Evolutionary conservation across 2,888 invertebrate species (phyloP).

Genomic region (Ypsolopha sequella): DNA sequence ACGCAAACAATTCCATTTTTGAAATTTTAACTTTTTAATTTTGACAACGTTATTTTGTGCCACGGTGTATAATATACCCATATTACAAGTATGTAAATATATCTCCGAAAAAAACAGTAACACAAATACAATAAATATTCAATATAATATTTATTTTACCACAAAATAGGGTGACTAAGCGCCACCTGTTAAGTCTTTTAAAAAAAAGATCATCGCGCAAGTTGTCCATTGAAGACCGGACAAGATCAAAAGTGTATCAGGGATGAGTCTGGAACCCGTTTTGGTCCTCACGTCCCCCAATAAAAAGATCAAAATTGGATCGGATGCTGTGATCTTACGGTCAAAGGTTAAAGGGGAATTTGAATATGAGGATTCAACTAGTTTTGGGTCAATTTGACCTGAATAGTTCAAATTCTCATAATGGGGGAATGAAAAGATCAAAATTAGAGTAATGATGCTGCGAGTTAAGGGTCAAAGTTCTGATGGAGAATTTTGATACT

Average conservation of each 20-base stretch:
- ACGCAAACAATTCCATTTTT: too few relatives aligned
- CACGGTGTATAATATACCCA: too few relatives aligned
- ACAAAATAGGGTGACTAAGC: neutral
- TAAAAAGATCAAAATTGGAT: neutral
- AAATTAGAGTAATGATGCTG: neutral
- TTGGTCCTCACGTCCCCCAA: neutral
- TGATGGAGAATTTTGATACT: conserved; percentile 1
- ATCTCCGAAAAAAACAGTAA: neutral
- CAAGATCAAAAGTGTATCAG: conserved; percentile 13
- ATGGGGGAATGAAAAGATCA: neutral
- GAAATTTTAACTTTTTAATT: too few relatives aligned
- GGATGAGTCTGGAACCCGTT: conserved; percentile 5
- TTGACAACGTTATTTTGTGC: too few relatives aligned
- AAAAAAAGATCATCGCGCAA: neutral
- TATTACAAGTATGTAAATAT: too few relatives aligned
- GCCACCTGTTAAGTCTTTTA: neutral
- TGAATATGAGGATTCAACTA: too few relatives aligned
- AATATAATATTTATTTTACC: neutral
- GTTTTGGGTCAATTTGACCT: too few relatives aligned
- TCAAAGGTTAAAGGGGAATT: neutral
- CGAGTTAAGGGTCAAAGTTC: neutral
- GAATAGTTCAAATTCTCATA: neutral
- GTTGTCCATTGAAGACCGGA: neutral
- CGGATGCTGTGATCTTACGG: neutral
- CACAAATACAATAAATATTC: neutral